These are phyloP conservation scores for Homarus americanus DNA, from an alignment of 1,140 invertebrate species.

Conservation along the genomic window DNA sequence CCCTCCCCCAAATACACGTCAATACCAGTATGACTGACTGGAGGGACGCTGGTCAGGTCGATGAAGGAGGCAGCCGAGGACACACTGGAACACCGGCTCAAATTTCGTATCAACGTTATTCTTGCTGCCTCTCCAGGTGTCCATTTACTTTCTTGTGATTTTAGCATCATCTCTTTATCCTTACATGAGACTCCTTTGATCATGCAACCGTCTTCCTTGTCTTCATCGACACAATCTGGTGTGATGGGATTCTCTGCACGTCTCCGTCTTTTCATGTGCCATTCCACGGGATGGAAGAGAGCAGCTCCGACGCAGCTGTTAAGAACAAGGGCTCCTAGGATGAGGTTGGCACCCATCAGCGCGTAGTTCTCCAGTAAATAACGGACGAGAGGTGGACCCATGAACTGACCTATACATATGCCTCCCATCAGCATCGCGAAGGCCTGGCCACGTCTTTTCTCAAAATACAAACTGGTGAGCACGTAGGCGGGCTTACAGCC, in stretches of 20 bases:
- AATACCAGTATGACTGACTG: neutral
- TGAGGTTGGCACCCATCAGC: neutral
- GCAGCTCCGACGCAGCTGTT: conserved; percentile 9
- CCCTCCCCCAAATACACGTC: neutral
- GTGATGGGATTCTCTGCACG: neutral
- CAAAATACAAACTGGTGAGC: neutral
- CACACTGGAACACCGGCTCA: neutral
- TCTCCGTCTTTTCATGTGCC: conserved; percentile 6
- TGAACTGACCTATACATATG: neutral
- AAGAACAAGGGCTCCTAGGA: conserved; percentile 9
- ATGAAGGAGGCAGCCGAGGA: conserved; percentile 6
- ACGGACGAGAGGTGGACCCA: neutral
- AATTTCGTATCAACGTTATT: neutral
- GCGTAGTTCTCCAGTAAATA: conserved; percentile 25
- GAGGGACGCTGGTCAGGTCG: conserved; percentile 21
- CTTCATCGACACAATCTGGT: neutral
- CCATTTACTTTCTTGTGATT: neutral
- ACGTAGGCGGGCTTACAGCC: conserved; percentile 21
- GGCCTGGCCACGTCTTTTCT: conserved; percentile 2
- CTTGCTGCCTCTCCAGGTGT: neutral
- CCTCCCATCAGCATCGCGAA: conserved; percentile 24
- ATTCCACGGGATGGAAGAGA: conserved; percentile 38
- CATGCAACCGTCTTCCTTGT: neutral
- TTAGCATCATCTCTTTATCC: neutral
- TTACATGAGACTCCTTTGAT: neutral